Conservation (phyloP, 2,888 invertebrate species). For the Epistrophella euchroma region DNA sequence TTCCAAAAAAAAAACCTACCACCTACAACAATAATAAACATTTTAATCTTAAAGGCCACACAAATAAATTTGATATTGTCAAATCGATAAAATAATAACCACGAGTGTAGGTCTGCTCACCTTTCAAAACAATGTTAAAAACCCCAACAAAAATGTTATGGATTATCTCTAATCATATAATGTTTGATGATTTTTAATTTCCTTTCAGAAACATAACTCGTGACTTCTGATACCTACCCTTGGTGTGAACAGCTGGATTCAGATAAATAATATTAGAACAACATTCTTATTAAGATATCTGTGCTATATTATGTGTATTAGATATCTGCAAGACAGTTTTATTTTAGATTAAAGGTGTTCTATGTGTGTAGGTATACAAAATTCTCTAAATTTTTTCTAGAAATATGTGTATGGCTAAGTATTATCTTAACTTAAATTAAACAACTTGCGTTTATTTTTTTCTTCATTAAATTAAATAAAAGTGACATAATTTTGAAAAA, state of each 20-base stretch:
- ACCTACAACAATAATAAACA: constrained; percentile 23
- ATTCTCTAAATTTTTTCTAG: not conserved
- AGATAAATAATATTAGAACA: constrained; percentile 25
- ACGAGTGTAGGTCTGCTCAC: not conserved
- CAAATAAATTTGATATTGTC: not conserved
- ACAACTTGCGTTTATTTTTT: not conserved
- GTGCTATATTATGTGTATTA: not conserved
- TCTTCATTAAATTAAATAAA: constrained; percentile 3
- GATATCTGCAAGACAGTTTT: not conserved
- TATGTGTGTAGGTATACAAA: not conserved
- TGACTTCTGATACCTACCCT: constrained; percentile 31
- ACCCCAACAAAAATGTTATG: not conserved
- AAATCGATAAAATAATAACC: constrained; percentile 13
- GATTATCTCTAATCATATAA: constrained; percentile 42
- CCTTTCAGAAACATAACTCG: constrained; percentile 32
- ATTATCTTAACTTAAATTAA: not conserved
- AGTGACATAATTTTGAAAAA: constrained; percentile 16
- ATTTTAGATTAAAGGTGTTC: not conserved
- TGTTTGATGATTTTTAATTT: constrained; percentile 47
- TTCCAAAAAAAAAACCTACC: constrained; percentile 3
- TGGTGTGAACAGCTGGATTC: constrained; percentile 16
- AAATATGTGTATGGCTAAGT: not conserved
- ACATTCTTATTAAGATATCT: not conserved
- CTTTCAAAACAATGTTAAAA: not conserved
- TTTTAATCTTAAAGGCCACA: constrained; percentile 14